phyloP scores from a whole-genome alignment of 2,797 vertebrate species.

The Lateolabrax maculatus region DNA sequence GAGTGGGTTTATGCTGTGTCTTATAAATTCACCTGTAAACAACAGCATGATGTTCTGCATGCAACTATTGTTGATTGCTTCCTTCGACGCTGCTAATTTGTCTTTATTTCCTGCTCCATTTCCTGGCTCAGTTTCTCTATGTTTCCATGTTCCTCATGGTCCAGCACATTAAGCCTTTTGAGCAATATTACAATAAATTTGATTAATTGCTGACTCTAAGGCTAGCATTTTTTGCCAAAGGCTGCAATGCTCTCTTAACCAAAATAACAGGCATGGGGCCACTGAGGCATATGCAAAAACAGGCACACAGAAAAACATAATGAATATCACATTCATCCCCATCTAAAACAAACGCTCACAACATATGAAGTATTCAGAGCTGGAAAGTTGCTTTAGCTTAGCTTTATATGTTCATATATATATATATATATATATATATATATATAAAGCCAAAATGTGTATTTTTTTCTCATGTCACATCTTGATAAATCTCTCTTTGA shows the following conservation, averaged over 20 bases:
- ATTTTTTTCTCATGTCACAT: conserved; percentile 18
- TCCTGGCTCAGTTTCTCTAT: conserved; percentile 20
- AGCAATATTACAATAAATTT: conserved; percentile 53
- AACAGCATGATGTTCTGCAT: conserved; percentile 32
- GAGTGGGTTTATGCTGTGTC: conserved; percentile 1
- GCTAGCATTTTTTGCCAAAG: conserved; percentile 42
- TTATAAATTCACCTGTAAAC: conserved; percentile 4
- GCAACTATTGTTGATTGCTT: conserved; percentile 24
- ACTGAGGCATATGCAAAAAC: conserved; percentile 32
- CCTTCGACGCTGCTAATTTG: conserved; percentile 23
- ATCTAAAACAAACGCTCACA: conserved; percentile 20
- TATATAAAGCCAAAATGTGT: not conserved
- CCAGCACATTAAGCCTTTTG: conserved; percentile 35
- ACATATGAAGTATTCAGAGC: conserved; percentile 23
- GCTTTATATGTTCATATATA: not conserved
- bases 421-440: too few species aligned
- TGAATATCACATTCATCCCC: conserved; percentile 13
- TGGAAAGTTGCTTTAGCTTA: not conserved
- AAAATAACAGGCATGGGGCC: conserved; percentile 31
- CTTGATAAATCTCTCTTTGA: conserved; percentile 33
- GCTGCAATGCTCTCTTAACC: conserved; percentile 39
- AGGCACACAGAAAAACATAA: conserved; percentile 25
- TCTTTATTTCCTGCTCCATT: conserved; percentile 46
- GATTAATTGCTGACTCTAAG: conserved; percentile 54
- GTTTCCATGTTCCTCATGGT: not conserved